Evolutionary conservation across 1,140 invertebrate species (phyloP).

Genomic region (Drosophila melanica): DNA sequence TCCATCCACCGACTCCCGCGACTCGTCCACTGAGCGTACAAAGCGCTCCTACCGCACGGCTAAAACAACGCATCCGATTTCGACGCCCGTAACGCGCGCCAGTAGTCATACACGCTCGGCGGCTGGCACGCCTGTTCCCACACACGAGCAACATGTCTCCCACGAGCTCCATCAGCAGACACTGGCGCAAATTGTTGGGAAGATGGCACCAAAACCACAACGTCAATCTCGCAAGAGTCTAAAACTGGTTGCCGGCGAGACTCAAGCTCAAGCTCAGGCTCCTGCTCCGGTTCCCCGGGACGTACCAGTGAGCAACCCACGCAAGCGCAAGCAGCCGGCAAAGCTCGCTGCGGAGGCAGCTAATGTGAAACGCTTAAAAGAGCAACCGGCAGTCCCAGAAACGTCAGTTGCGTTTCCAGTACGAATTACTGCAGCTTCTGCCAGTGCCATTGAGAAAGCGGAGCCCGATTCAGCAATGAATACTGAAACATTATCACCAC

Average conservation of each 20-base stretch:
- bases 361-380: constrained; percentile 1
- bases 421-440: constrained; percentile 49
- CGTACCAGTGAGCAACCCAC: not conserved
- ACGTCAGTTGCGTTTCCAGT: constrained; percentile 49
- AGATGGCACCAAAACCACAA: constrained; percentile 9
- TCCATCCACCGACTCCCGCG: not conserved
- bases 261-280: not conserved
- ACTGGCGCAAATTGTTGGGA: not conserved
- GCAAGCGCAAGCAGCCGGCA: constrained; percentile 24
- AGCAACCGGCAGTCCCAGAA: not conserved
- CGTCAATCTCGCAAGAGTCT: constrained; percentile 12
- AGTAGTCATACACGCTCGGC: not conserved
- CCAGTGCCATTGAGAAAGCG: too few relatives aligned
- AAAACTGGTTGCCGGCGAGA: not conserved
- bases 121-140: not conserved
- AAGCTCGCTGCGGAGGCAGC: not conserved
- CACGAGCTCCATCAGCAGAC: not conserved
- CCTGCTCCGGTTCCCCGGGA: not conserved
- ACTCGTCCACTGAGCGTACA: constrained; percentile 17
- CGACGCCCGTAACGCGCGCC: not conserved
- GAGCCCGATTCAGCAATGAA: not conserved
- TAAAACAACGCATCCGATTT: not conserved
- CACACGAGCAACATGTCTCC: not conserved
- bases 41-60: not conserved
- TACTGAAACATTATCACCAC: not conserved